These are phyloP conservation scores for Rhamphomyia laevipes DNA, from an alignment of 2,888 invertebrate species.

Conservation along the genomic window DNA sequence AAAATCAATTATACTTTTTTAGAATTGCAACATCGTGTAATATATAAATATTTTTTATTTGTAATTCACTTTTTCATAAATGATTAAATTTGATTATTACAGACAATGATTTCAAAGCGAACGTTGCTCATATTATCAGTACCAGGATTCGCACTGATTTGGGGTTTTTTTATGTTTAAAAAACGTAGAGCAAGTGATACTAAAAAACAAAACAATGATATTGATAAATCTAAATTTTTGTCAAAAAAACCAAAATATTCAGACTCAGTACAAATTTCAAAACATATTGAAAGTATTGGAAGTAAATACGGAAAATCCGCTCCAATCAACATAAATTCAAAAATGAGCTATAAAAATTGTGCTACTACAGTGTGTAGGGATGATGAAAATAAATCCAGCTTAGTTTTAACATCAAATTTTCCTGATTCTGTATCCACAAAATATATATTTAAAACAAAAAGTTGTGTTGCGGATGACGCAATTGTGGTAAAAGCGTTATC, in stretches of 20 bases:
- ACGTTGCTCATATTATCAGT: neutral
- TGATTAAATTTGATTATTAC: no score
- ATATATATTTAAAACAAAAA: constrained; percentile 25
- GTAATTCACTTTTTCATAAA: no score
- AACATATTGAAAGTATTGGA: no score
- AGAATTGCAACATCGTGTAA: no score
- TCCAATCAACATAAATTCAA: constrained; percentile 51
- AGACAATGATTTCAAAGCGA: no score
- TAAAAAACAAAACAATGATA: no score
- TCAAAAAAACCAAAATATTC: no score
- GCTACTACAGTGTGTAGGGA: constrained; percentile 26
- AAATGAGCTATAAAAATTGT: constrained; percentile 31
- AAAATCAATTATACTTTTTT: no score
- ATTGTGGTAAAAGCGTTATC: constrained; percentile 33
- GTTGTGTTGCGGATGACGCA: constrained; percentile 25
- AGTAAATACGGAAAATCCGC: constrained; percentile 42
- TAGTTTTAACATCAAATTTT: constrained; percentile 30
- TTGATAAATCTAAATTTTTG: no score
- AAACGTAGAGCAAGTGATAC: neutral
- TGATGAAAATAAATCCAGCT: constrained; percentile 19
- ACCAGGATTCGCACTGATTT: neutral
- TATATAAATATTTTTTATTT: no score
- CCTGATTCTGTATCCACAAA: constrained; percentile 30
- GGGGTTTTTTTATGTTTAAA: neutral
- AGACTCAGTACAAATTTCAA: no score